Evolutionary conservation across 1,140 invertebrate species (phyloP), one percentile per base, ranked within the genome.

Genomic region (Rhysida immarginata): DNA sequence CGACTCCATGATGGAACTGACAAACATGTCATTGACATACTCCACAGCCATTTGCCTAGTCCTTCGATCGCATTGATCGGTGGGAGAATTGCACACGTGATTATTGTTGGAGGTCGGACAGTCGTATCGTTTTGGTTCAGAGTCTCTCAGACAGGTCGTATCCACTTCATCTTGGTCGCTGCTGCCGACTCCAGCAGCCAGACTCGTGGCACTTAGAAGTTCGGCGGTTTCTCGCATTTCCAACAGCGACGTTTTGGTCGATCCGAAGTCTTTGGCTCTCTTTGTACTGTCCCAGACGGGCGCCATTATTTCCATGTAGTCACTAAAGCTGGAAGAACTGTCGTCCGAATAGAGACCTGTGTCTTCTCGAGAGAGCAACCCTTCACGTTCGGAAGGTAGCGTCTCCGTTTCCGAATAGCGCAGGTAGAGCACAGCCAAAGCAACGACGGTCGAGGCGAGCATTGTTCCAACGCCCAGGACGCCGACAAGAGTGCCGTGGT

Each of bases 381-480:
- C 44, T 46, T 23, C 8, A 20, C 20, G 44, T 20, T 46, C 44
- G 5, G 18, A 16, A 13, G 18, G 44, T 5, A 18, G 44, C 8
- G 3, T 46, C 21, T 46, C 44, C 5, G 8, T 8, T 5, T 5
- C 8, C 5, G 11, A 55, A 25, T 61, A 62, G 2, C 61, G 55
- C 1, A 57, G 42, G 2, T 43, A 53, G 8, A 62, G 42, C 16
- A 62, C 58, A 35, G 55, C 43, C 25, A 62, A 5, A 1, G 59
- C 49, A 8, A 46, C 18, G 5, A 23, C 16, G 14, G 57, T 55
- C 16, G 35, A 58, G 24, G 58, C 11, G 3, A 55, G 20, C 16
- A 61, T n/a, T 5, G 60, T 59, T 2, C 61, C 61, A 26, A 58
- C 52, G 43, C 61, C 61, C 13, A 63, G 23, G 2, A 56, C 41